phyloP scores from a whole-genome alignment of 2,888 invertebrate genomes.

The Microplitis deprimator region DNA sequence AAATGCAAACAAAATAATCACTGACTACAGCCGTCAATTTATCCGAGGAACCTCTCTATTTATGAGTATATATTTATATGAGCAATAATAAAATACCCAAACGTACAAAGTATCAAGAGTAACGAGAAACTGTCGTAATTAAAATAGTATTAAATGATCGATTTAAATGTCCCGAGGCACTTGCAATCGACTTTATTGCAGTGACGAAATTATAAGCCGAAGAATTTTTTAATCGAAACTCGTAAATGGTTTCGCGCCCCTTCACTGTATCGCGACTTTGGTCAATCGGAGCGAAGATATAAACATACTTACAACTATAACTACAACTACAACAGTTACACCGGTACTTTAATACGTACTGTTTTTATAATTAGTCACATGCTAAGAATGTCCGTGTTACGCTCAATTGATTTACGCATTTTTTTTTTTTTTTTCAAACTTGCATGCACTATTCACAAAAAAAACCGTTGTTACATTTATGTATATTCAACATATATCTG shows the following conservation, averaged over 20 bases:
- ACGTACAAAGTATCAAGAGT: neutral
- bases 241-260: constrained; percentile 35
- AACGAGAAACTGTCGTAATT: constrained; percentile 7
- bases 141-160: constrained; percentile 3
- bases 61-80: neutral
- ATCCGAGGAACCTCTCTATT: neutral
- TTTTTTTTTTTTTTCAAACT: constrained; percentile 29
- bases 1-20: neutral
- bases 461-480: neutral
- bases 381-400: constrained; percentile 33
- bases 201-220: constrained; percentile 36
- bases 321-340: constrained; percentile 4
- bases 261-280: constrained; percentile 32
- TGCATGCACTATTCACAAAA: neutral
- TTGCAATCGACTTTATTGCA: constrained; percentile 34
- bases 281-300: constrained; percentile 40
- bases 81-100: neutral
- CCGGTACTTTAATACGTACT: constrained; percentile 35
- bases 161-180: constrained; percentile 10
- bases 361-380: constrained; percentile 46
- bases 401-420: constrained; percentile 29
- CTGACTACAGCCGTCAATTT: neutral
- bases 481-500: neutral
- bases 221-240: constrained; percentile 37
- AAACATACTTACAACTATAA: no score